phyloP scores from a whole-genome alignment of 2,888 invertebrate species.

The Netelia fuscicornis region DNA sequence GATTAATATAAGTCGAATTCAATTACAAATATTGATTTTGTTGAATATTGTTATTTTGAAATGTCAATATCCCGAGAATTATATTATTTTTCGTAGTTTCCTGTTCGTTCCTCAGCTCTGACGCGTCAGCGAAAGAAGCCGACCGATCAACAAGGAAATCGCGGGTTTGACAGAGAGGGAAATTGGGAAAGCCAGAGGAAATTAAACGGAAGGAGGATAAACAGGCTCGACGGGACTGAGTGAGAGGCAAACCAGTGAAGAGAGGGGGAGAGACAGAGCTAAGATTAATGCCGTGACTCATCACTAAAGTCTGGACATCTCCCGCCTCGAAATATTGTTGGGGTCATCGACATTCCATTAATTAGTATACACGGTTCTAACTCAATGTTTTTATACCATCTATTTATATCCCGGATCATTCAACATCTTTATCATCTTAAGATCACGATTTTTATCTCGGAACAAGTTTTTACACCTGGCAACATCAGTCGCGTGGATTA shows the following conservation, averaged over 20 bases:
- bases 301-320: slow-evolving; percentile 66
- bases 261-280: slow-evolving; percentile 40
- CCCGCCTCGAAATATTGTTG: slow-evolving; percentile 55
- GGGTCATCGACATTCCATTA: not conserved
- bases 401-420: not conserved
- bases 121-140: slow-evolving; percentile 41
- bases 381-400: not conserved
- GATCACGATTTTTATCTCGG: not conserved
- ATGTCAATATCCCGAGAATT: not conserved
- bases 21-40: not conserved
- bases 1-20: too few species aligned
- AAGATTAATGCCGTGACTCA: slow-evolving; percentile 80
- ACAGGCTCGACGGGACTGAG: slow-evolving; percentile 66
- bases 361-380: not conserved
- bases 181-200: slow-evolving; percentile 81
- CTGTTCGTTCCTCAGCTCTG: not conserved
- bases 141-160: slow-evolving; percentile 56
- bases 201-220: slow-evolving; percentile 83
- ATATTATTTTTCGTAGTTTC: slow-evolving; percentile 29
- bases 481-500: not conserved
- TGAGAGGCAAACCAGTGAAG: not conserved
- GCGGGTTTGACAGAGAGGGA: slow-evolving; percentile 73
- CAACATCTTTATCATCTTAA: not conserved
- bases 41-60: slow-evolving; percentile 8
- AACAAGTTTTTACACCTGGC: not conserved